These are phyloP conservation scores for Lontra canadensis DNA, from an alignment of 2,113 vertebrate genomes.

Conservation along the genomic window DNA sequence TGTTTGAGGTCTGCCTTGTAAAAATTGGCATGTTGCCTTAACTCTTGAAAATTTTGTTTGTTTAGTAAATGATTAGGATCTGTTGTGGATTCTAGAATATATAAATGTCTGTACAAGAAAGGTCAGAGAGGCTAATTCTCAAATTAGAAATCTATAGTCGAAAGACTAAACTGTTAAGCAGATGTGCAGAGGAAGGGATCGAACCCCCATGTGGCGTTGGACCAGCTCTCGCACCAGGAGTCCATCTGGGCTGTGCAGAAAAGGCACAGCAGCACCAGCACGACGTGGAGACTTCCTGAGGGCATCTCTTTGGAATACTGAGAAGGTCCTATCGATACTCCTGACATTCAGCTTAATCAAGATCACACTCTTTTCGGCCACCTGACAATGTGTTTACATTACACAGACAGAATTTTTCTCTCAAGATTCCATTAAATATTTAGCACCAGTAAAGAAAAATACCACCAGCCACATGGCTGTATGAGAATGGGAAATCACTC, in stretches of 20 bases:
- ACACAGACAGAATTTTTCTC: constrained; percentile 57
- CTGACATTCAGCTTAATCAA: constrained; percentile 81
- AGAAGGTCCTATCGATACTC: constrained; percentile 75
- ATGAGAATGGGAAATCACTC: constrained; percentile 80
- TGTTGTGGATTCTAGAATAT: background rate
- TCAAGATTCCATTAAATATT: constrained; percentile 77
- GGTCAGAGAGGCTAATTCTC: constrained; percentile 76
- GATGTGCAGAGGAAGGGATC: constrained; percentile 44
- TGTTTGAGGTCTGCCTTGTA: constrained; percentile 10
- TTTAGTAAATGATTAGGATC: background rate
- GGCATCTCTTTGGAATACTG: constrained; percentile 66
- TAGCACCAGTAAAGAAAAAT: constrained; percentile 68
- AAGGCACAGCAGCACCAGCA: constrained; percentile 21
- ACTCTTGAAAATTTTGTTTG: background rate
- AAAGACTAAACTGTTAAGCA: constrained; percentile 48
- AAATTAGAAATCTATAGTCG: constrained; percentile 72
- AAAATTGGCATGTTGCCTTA: background rate
- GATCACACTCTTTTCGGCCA: constrained; percentile 72
- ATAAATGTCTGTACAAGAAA: constrained; percentile 76
- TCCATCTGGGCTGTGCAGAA: constrained; percentile 68
- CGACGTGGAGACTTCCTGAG: constrained; percentile 50
- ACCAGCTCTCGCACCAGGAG: constrained; percentile 47
- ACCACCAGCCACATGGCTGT: constrained; percentile 47
- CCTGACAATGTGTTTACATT: constrained; percentile 67
- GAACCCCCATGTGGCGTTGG: background rate